Percentiles rank a stretch among this genome's conserved stretches.
Evolutionary conservation across 2,113 vertebrate species (phyloP).

Genomic region (Heloderma charlesbogerti): DNA sequence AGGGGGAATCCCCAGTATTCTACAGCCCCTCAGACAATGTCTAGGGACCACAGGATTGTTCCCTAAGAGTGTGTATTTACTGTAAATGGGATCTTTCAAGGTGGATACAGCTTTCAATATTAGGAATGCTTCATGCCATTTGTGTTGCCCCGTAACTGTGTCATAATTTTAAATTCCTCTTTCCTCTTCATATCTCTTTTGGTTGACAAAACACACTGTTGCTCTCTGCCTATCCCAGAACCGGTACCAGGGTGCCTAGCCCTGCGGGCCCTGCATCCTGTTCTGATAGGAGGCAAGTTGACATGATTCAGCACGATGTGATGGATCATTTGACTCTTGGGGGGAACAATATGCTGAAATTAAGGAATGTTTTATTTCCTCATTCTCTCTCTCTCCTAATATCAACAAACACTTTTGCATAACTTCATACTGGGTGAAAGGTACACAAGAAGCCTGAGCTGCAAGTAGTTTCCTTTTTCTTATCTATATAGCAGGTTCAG

Average conservation of each 20-base stretch:
- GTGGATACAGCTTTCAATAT: neutral
- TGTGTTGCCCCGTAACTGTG: neutral
- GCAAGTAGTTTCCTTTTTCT: neutral
- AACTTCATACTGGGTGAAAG: neutral
- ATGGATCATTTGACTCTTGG: conserved; percentile 23
- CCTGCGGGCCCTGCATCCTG: neutral
- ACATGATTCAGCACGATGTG: conserved; percentile 21
- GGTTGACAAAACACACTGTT: neutral
- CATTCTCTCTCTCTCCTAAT: neutral
- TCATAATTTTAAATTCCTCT: neutral
- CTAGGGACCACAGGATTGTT: no score
- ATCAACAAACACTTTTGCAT: neutral
- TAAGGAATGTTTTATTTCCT: conserved; percentile 16
- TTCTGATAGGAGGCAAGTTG: neutral
- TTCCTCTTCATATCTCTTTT: neutral
- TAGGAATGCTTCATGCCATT: neutral
- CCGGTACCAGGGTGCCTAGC: no score
- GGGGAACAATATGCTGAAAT: neutral
- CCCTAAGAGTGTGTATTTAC: no score
- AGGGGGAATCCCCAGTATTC: no score
- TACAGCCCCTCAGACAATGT: no score
- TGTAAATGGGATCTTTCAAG: neutral
- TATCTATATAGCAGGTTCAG: neutral
- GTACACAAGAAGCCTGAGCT: no score
- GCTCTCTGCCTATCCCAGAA: no score